These are phyloP conservation scores for Eurystomus glaucurus DNA, from an alignment of 2,797 vertebrate genomes.

Conservation along the genomic window DNA sequence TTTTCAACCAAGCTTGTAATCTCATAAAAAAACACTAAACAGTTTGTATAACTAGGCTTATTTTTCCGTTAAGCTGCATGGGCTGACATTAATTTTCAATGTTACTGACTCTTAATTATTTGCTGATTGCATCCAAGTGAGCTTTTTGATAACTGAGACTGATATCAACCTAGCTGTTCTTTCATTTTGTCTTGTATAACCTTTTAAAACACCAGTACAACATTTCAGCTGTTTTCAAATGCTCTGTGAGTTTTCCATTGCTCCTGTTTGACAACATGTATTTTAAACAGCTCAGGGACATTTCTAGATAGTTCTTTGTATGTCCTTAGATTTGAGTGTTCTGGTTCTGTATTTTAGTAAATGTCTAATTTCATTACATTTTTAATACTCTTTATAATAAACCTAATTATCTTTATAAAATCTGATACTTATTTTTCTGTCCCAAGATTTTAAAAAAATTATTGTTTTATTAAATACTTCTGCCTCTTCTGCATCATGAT, in stretches of 20 bases:
- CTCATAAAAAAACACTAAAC: background rate
- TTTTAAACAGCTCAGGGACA: background rate
- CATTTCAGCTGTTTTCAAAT: background rate
- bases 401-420: background rate
- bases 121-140: background rate
- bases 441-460: too few species aligned
- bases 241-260: background rate
- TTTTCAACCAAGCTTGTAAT: background rate
- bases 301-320: background rate
- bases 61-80: conserved; percentile 1
- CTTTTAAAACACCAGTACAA: background rate
- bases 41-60: background rate
- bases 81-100: conserved; percentile 4
- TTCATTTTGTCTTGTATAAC: background rate
- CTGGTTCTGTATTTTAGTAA: background rate
- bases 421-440: background rate
- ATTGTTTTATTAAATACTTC: background rate
- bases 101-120: background rate
- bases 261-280: background rate
- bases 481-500: background rate
- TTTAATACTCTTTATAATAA: background rate
- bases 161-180: background rate
- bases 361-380: background rate
- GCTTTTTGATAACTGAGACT: background rate
- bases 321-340: background rate